Evolutionary conservation across 2,888 invertebrate species (phyloP).

Genomic region (Leptinotarsa peninsularis): DNA sequence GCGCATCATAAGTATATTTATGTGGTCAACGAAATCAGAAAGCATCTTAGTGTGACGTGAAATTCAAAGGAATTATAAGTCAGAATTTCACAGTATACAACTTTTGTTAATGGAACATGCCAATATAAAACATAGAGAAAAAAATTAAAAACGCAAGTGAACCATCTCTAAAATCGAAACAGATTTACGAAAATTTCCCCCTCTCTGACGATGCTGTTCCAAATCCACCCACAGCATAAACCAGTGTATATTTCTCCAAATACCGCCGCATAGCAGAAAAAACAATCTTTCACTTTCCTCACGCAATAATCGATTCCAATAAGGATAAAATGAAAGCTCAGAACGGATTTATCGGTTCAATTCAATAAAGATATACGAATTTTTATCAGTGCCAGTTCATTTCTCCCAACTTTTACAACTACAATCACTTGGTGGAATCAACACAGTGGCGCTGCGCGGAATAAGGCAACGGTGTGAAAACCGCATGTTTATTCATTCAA

Average conservation of each 20-base stretch:
- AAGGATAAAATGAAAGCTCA: conserved; percentile 9
- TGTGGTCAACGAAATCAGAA: too few relatives aligned
- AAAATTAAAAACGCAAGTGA: too few relatives aligned
- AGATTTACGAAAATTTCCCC: too few relatives aligned
- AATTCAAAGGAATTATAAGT: too few relatives aligned
- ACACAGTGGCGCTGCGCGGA: conserved; percentile 3
- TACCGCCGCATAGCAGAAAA: not conserved
- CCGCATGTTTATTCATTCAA: conserved; percentile 30
- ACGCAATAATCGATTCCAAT: conserved; percentile 15
- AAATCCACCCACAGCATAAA: too few relatives aligned
- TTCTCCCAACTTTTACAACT: conserved; percentile 18
- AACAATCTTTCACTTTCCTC: not conserved
- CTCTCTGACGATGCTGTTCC: too few relatives aligned
- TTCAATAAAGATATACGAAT: conserved; percentile 12
- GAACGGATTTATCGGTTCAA: conserved; percentile 9
- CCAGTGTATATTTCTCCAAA: not conserved
- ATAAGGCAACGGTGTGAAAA: conserved; percentile 2
- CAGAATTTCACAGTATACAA: too few relatives aligned
- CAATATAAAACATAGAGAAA: too few relatives aligned
- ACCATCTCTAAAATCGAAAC: too few relatives aligned
- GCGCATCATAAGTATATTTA: too few relatives aligned
- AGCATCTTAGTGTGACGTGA: too few relatives aligned
- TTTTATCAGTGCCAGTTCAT: conserved; percentile 17
- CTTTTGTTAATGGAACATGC: too few relatives aligned
- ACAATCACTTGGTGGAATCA: conserved; percentile 24